Conservation (phyloP, 1,140 invertebrate genomes). For the Drosophila quadrilineata region DNA sequence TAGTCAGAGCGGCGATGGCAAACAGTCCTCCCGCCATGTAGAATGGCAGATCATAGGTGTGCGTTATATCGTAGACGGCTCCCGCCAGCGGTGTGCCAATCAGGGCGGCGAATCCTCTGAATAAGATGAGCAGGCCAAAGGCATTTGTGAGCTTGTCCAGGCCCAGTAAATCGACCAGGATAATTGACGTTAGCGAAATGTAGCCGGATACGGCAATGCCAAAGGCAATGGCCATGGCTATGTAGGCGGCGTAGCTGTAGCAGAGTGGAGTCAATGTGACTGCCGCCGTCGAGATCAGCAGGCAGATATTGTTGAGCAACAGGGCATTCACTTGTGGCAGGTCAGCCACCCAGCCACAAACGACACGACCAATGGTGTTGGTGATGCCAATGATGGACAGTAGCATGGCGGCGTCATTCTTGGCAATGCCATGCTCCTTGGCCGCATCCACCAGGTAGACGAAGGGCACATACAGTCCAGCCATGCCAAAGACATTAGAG, state of each 20-base stretch:
- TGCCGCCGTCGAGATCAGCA: constrained; percentile 93
- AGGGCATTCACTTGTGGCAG: constrained; percentile 94
- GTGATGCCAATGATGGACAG: constrained; percentile 97
- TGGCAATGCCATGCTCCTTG: constrained; percentile 86
- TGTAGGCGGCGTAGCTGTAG: constrained; percentile 88
- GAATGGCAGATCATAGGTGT: constrained; percentile 94
- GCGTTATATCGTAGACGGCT: constrained; percentile 92
- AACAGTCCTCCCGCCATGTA: constrained; percentile 95
- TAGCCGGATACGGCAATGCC: constrained; percentile 98
- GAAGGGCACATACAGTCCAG: constrained; percentile 97
- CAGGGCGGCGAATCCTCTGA: constrained; percentile 95
- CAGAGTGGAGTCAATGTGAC: constrained; percentile 94
- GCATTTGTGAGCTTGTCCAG: constrained; percentile 97
- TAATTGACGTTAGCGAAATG: constrained; percentile 98
- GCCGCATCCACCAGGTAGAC: constrained; percentile 95
- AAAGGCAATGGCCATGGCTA: constrained; percentile 94
- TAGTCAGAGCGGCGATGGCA: constrained; percentile 90
- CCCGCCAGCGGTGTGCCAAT: constrained; percentile 92
- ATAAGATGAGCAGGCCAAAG: constrained; percentile 96
- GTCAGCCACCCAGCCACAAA: constrained; percentile 92
- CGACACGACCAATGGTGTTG: constrained; percentile 94
- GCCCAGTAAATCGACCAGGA: constrained; percentile 96
- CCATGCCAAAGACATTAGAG: constrained; percentile 95
- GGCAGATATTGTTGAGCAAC: constrained; percentile 96
- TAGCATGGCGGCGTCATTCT: constrained; percentile 90